Conservation (phyloP, 2,113 vertebrate species). For the Grammomys dolichurus region DNA sequence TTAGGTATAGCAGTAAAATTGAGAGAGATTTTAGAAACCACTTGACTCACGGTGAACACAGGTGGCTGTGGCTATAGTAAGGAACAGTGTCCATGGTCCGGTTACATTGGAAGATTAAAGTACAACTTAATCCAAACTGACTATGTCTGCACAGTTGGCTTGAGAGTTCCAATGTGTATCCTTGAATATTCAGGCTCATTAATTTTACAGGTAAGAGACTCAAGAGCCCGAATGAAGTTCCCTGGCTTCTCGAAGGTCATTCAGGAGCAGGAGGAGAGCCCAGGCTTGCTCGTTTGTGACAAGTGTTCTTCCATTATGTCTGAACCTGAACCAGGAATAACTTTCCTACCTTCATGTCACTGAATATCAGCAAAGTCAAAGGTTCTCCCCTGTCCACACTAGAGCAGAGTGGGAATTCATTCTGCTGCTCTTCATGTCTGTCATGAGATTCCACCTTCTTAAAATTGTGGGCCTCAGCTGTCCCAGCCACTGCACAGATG, state of each 20-base stretch:
- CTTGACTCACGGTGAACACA: background rate
- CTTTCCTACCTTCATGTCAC: background rate
- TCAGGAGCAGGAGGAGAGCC: background rate
- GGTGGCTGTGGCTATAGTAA: background rate
- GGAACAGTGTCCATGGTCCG: background rate
- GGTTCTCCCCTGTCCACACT: fast-evolving
- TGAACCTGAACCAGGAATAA: background rate
- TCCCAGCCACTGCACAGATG: too few relatives aligned
- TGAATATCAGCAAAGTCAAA: background rate
- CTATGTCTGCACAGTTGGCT: background rate
- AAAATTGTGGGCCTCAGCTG: background rate
- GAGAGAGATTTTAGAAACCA: background rate
- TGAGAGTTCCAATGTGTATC: slow-evolving; percentile 2
- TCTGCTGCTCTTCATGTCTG: background rate
- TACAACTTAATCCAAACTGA: background rate
- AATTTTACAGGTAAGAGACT: background rate
- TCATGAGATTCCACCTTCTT: background rate
- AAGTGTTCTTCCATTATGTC: background rate
- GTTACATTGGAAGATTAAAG: slow-evolving; percentile 9
- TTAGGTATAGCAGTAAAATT: background rate
- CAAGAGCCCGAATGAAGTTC: background rate
- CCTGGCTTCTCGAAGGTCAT: slow-evolving; percentile 22
- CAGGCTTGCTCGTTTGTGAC: background rate
- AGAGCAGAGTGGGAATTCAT: background rate
- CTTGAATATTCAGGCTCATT: background rate